Evolutionary conservation across 2,888 invertebrate species (phyloP), one percentile per base, ranked within the genome.

Genomic region (Helobdella robusta): DNA sequence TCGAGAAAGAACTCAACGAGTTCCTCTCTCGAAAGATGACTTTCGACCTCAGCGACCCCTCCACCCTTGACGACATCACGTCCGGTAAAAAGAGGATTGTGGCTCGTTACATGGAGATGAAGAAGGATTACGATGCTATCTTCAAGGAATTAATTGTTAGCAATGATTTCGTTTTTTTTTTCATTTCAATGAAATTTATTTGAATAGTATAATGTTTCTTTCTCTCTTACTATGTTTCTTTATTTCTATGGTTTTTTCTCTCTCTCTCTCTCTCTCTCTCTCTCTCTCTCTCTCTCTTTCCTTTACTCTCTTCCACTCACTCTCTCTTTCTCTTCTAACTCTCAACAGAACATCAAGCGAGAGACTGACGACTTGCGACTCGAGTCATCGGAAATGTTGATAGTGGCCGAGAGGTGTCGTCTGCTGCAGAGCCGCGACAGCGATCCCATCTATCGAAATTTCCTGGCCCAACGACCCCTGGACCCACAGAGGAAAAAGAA

Each of bases 301-400:
- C 18, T 18, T 15, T 15, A 40, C 40, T 15, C 18, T 40, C 40
- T 11, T 15, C 40, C 40, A 40, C 18, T 40, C 11, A 8, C 18
- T 18, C 11, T 40, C 40, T 15, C 40, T 18, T 40, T 11, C 40
- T 40, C 40, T 11, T 18, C 40, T 40, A 40, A 40, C 11, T 15
- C 40, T 18, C 81, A 40, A 40, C 63, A 68, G 68, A 20, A 32
- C 8, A 56, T 69, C 8, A 69, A 69, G 50, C 59, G 59, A 15
- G 87, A 88, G 73, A 83, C 87, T 1, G 80, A 82, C 69, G 76
- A 79, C 0, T 75, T 84, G 66, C 84, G 84, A 73, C 82, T 83
- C 64, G 77, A 81, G 52, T 74, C 83, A 44, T 74, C 85, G 32
- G 80, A 80, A 65, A 72, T 75, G 60, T 77, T 77, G 63, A 76